These are phyloP conservation scores for Rhagoletis zephyria DNA, from an alignment of 1,140 invertebrate genomes.

Conservation along the genomic window DNA sequence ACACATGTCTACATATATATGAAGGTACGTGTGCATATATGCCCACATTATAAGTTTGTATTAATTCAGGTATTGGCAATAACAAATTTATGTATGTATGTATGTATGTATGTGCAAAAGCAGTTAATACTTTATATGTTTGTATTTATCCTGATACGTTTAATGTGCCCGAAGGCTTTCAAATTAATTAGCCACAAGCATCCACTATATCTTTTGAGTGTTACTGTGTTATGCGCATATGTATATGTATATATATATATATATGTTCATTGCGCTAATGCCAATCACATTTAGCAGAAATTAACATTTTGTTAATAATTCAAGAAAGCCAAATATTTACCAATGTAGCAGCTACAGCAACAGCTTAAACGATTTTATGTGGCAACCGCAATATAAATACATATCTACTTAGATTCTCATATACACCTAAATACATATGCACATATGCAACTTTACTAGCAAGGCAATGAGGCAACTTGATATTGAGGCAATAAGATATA, in stretches of 20 bases:
- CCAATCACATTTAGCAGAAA: conserved; percentile 53
- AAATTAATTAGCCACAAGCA: conserved; percentile 18
- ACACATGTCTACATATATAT: neutral
- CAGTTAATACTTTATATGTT: no score
- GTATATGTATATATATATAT: neutral
- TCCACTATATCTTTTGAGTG: neutral
- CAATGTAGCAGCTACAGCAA: neutral
- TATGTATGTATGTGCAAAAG: neutral
- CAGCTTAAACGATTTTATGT: neutral
- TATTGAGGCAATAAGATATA: neutral
- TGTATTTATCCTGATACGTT: neutral
- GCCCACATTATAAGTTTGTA: neutral
- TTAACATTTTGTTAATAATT: conserved; percentile 56
- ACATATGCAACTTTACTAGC: neutral
- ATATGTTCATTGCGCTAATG: neutral
- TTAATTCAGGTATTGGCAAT: neutral
- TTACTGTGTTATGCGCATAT: neutral
- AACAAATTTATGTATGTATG: neutral
- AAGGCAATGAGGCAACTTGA: neutral
- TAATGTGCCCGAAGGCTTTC: conserved; percentile 26
- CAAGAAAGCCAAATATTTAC: conserved; percentile 53
- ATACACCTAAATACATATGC: neutral
- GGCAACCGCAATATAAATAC: neutral
- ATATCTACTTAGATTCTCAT: neutral
- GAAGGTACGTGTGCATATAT: neutral